These are phyloP conservation scores for Fopius arisanus DNA, from an alignment of 1,140 invertebrate genomes.

Conservation along the genomic window DNA sequence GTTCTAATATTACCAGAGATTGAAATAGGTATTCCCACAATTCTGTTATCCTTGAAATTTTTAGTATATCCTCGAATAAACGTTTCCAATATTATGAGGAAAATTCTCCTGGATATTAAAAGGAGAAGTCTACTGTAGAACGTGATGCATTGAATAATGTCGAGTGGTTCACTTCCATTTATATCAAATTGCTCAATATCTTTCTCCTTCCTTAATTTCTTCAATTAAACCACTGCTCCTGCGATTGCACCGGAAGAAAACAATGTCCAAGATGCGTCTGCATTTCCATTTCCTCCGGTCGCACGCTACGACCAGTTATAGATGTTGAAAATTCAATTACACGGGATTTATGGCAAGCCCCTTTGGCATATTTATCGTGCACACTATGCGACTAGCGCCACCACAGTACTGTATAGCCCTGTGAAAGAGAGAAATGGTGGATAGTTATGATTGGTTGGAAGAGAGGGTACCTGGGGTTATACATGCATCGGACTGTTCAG, in stretches of 20 bases:
- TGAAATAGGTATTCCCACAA: no score
- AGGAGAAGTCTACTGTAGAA: background rate
- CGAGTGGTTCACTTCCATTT: background rate
- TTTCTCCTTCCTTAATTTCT: background rate
- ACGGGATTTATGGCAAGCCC: conserved; percentile 49
- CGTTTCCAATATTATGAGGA: conserved; percentile 1
- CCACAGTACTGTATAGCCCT: background rate
- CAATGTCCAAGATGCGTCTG: conserved; percentile 46
- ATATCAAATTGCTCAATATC: background rate
- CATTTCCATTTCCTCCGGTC: conserved; percentile 49
- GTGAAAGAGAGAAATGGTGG: conserved; percentile 11
- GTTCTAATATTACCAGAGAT: no score
- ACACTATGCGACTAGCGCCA: background rate
- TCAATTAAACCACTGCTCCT: background rate
- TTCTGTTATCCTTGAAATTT: no score
- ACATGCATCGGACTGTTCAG: background rate
- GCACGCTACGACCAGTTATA: conserved; percentile 47
- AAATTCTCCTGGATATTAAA: conserved; percentile 1
- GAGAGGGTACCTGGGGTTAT: background rate
- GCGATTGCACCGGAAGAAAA: background rate
- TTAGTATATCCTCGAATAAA: no score
- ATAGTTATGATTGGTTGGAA: background rate
- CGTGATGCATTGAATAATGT: background rate
- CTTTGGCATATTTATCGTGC: conserved; percentile 51
- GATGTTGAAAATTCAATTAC: conserved; percentile 57